phyloP scores from a whole-genome alignment of 2,797 vertebrate species.

The Crax fasciolata region DNA sequence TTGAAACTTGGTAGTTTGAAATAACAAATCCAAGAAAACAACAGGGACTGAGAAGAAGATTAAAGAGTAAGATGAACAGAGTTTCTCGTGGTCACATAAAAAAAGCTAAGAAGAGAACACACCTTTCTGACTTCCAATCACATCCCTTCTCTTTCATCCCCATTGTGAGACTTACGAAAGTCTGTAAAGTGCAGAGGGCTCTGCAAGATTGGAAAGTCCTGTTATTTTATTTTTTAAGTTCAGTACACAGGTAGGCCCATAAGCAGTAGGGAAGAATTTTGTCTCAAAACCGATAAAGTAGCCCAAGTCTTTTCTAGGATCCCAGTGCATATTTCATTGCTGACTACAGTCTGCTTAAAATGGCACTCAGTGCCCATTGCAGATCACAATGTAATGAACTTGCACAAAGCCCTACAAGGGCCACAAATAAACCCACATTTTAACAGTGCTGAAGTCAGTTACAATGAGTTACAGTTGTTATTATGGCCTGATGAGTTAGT shows the following conservation, averaged over 20 bases:
- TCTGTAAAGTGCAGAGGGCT: not conserved
- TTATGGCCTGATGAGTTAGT: not conserved
- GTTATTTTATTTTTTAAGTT: not conserved
- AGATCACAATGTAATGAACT: not conserved
- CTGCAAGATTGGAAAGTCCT: not conserved
- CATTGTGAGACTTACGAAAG: not conserved
- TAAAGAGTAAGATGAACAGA: not conserved
- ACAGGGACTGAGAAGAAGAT: not conserved
- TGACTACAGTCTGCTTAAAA: not conserved
- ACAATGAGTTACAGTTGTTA: not conserved
- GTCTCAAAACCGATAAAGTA: not conserved
- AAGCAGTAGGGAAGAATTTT: not conserved
- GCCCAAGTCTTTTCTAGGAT: not conserved
- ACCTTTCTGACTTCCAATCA: not conserved
- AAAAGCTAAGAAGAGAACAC: not conserved
- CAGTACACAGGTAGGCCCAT: not conserved
- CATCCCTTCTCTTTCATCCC: not conserved
- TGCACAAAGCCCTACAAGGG: not conserved
- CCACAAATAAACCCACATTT: not conserved
- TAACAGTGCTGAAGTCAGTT: not conserved
- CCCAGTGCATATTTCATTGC: not conserved
- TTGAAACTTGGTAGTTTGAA: not conserved
- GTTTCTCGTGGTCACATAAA: not conserved
- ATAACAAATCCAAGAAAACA: not conserved
- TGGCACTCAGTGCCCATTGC: fast-evolving